Conservation (phyloP, 2,888 invertebrate genomes). For the Brachypalpus laphriformis region DNA sequence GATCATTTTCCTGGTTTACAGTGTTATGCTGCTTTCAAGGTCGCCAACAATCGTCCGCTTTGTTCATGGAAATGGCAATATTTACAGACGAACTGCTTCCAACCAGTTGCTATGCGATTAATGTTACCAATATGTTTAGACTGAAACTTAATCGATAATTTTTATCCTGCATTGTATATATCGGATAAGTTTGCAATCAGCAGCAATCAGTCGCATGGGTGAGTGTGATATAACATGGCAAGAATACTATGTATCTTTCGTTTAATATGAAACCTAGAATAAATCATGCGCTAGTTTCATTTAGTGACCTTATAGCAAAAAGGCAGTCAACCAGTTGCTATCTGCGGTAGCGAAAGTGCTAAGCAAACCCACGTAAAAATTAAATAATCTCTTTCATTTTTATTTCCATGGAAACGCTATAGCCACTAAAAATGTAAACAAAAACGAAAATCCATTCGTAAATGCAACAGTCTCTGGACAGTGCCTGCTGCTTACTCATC, state of each 20-base stretch:
- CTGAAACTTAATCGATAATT: not conserved
- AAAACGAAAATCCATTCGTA: not conserved
- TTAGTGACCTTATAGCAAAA: not conserved
- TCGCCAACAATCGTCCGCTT: not conserved
- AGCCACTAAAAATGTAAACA: not conserved
- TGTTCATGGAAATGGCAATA: not conserved
- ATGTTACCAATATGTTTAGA: not conserved
- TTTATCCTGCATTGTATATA: not conserved
- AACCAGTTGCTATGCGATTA: not conserved
- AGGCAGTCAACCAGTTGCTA: not conserved
- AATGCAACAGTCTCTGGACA: not conserved
- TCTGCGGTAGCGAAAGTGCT: not conserved
- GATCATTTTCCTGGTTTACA: not conserved
- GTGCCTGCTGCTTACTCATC: slow-evolving; percentile 1
- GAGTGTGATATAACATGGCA: no score
- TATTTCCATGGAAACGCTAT: not conserved
- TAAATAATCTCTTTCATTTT: not conserved
- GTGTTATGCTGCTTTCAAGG: not conserved
- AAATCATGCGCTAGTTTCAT: no score
- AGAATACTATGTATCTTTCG: no score
- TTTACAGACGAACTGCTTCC: not conserved
- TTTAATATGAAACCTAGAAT: no score
- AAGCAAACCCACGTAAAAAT: not conserved
- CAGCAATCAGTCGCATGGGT: not conserved
- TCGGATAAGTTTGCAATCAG: not conserved